Base-by-base conservation (phyloP, 2,797 vertebrate genomes). In the Scleropages formosus region DNA sequence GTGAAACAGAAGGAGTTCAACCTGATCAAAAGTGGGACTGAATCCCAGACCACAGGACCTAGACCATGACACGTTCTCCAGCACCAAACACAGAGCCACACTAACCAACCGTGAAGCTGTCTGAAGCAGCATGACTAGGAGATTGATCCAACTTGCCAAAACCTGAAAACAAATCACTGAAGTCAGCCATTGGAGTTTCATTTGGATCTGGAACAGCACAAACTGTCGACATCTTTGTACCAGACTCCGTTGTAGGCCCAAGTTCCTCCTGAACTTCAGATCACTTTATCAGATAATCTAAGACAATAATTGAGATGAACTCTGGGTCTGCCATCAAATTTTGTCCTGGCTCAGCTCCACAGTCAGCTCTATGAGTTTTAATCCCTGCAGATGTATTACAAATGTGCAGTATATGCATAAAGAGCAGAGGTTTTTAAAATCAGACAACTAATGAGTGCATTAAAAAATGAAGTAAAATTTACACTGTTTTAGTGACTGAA, bases 401-500 rank as follows among this genome's bases (percentile, higher is more conserved):
- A 78, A 66, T 65, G 74, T 16, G 20, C 20, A 74, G 60, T 20
- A 4, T 22, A 47, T 27, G 11, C 8, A 47, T 22, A 24, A 53
- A 78, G 78, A 84, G 77, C 24, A 1, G 80, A 76, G 49, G 77
- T 63, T 74, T 77, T 75, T 71, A 67, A 74, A 81, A 44, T 79
- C 82, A 83, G 73, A 83, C 4, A 22, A 70, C 6, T 18, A 26
- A 53, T 27, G 13, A 56, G 24, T 22, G 22, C 16, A 47, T 53
- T 15, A 56, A 6, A n/a, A 70, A 70, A 70, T 70, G 70, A 53
- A 53, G 51, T 70, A 27, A 87, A 85, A 86, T 86, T 88, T 87
- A 85, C 84, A 80, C 86, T 87, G 86, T 86, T 85, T 82, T 72
- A 78, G 18, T 78, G 84, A 90, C 87, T 88, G 84, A 76, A 82